Conservation (phyloP, 1,140 invertebrate genomes). For the Adoxophyes honmai region DNA sequence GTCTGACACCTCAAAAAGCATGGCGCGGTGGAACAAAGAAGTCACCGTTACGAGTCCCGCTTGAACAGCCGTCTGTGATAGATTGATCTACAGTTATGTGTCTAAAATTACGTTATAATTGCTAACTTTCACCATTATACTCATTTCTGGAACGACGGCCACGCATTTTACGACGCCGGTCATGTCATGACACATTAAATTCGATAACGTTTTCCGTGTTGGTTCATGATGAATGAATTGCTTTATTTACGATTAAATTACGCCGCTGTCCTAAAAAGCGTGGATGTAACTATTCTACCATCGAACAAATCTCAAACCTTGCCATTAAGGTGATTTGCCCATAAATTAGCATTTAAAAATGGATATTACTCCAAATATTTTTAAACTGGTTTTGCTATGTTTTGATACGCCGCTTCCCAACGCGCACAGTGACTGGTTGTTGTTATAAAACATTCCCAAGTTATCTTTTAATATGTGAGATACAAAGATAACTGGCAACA, state of each 20-base stretch:
- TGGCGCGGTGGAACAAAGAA: constrained; percentile 29
- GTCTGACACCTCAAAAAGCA: neutral
- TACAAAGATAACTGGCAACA: neutral
- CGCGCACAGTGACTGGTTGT: neutral
- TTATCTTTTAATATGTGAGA: constrained; percentile 8
- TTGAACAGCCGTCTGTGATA: constrained; percentile 34
- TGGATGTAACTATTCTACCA: too few relatives aligned
- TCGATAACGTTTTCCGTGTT: neutral
- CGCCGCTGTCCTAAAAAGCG: too few relatives aligned
- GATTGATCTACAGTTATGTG: constrained; percentile 34
- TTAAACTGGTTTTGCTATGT: too few relatives aligned
- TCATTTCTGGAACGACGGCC: neutral
- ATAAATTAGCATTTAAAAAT: too few relatives aligned
- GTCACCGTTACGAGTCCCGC: constrained; percentile 36
- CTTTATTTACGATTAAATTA: neutral
- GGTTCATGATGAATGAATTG: neutral
- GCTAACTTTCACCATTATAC: constrained; percentile 16
- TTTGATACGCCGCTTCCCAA: too few relatives aligned
- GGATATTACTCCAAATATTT: too few relatives aligned
- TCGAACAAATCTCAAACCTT: too few relatives aligned
- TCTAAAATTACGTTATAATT: constrained; percentile 32
- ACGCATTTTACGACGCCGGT: neutral
- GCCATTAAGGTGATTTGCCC: too few relatives aligned
- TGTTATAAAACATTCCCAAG: neutral
- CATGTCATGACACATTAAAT: neutral